Evolutionary conservation across 2,797 vertebrate genomes (phyloP).

Genomic region (Morus bassanus): DNA sequence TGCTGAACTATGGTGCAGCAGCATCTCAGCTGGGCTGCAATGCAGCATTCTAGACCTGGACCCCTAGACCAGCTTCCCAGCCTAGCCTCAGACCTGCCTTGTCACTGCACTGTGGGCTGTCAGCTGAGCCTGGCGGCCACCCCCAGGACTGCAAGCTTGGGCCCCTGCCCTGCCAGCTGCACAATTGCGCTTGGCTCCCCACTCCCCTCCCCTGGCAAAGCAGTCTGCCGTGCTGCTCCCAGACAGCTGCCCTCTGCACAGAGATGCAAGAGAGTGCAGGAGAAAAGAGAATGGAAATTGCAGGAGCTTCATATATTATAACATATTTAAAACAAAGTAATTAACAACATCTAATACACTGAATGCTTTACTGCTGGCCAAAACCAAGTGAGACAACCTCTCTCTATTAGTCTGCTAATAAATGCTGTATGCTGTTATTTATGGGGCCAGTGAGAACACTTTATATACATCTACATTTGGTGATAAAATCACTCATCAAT

Average conservation of each 20-base stretch:
- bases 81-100: background rate
- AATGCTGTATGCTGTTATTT: background rate
- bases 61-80: rapidly evolving
- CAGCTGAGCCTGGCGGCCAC: background rate
- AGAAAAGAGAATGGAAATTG: background rate
- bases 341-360: background rate
- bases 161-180: too few species aligned
- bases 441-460: background rate
- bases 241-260: background rate
- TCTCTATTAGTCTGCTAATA: background rate
- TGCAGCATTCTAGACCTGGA: rapidly evolving
- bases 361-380: background rate
- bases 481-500: background rate
- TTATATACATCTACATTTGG: background rate
- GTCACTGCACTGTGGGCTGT: background rate
- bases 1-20: background rate
- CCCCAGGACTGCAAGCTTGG: background rate
- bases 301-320: background rate
- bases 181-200: background rate
- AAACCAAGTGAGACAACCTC: background rate
- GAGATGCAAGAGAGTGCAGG: background rate
- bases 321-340: background rate
- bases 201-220: rapidly evolving
- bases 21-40: background rate
- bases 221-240: background rate